phyloP scores from a whole-genome alignment of 2,888 invertebrate genomes.

The Coleophora flavipennella region DNA sequence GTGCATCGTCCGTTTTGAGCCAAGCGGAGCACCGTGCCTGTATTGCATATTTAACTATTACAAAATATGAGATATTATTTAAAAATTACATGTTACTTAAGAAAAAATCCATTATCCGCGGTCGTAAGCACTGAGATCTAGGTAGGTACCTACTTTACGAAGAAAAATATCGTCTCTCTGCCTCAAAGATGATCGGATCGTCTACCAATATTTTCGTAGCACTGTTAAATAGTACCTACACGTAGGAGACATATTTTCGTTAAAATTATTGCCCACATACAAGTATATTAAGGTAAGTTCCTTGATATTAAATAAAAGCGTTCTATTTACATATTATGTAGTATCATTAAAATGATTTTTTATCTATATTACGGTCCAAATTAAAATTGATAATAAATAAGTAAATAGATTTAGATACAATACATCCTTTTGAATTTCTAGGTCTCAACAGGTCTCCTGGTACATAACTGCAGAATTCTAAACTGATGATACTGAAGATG shows the following conservation, averaged over 20 bases:
- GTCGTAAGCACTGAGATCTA: conserved; percentile 2
- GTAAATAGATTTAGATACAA: conserved; percentile 18
- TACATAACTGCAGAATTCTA: too few relatives aligned
- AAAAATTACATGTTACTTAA: too few relatives aligned
- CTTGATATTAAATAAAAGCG: conserved; percentile 18
- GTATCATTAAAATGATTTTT: conserved; percentile 14
- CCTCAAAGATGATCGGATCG: too few relatives aligned
- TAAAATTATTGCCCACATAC: conserved; percentile 66
- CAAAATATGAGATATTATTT: too few relatives aligned
- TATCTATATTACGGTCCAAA: conserved; percentile 12
- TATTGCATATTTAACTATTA: background rate
- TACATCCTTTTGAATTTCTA: conserved; percentile 25
- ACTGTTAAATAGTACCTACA: conserved; percentile 2
- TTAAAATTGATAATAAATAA: conserved; percentile 15
- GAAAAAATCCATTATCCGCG: too few relatives aligned
- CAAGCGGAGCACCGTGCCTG: conserved; percentile 1
- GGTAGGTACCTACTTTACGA: conserved; percentile 6
- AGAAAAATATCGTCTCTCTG: too few relatives aligned
- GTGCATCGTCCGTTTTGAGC: conserved; percentile 1
- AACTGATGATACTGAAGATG: too few relatives aligned
- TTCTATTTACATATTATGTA: conserved; percentile 19
- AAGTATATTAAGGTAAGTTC: conserved; percentile 21
- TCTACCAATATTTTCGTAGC: too few relatives aligned
- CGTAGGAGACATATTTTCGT: conserved; percentile 69
- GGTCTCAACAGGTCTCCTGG: too few relatives aligned